Conservation (phyloP, 2,113 vertebrate genomes). For the Sylvia atricapilla region DNA sequence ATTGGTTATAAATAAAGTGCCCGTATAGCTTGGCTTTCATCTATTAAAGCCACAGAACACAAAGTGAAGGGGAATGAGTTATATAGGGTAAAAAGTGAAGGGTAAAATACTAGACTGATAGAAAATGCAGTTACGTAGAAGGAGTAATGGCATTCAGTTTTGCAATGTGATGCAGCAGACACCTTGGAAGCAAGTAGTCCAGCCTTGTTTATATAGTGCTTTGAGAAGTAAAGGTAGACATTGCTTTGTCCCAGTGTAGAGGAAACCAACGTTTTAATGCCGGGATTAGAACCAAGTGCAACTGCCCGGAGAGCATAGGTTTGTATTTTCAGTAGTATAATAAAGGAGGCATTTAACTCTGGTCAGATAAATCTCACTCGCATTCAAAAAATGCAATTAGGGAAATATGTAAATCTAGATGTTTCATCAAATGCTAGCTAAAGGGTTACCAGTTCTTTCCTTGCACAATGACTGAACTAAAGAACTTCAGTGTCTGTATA, state of each 20-base stretch:
- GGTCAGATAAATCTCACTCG: slow-evolving; percentile 76
- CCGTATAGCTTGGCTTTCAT: slow-evolving; percentile 49
- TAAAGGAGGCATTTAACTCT: slow-evolving; percentile 78
- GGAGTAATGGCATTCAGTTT: slow-evolving; percentile 24
- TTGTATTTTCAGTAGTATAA: slow-evolving; percentile 67
- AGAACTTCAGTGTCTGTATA: slow-evolving; percentile 81
- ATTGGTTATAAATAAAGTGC: slow-evolving; percentile 77
- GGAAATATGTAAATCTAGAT: slow-evolving; percentile 86
- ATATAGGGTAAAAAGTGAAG: slow-evolving; percentile 11
- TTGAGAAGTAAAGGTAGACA: slow-evolving; percentile 48
- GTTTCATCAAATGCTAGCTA: slow-evolving; percentile 81
- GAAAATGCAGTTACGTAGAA: slow-evolving; percentile 38
- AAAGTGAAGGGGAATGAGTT: slow-evolving; percentile 31
- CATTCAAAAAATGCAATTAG: slow-evolving; percentile 81
- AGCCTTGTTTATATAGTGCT: slow-evolving; percentile 38
- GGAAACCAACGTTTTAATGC: slow-evolving; percentile 22
- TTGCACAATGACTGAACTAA: slow-evolving; percentile 83
- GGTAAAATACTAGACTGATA: background rate
- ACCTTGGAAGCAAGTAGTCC: slow-evolving; percentile 25
- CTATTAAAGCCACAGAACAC: slow-evolving; percentile 35
- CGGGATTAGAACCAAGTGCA: slow-evolving; percentile 35
- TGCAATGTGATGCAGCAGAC: slow-evolving; percentile 36
- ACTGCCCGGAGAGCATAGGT: slow-evolving; percentile 6
- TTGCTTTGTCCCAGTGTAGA: background rate
- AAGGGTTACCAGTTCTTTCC: slow-evolving; percentile 76